phyloP scores from a whole-genome alignment of 2,797 vertebrate genomes.

The Crenuchus spilurus region DNA sequence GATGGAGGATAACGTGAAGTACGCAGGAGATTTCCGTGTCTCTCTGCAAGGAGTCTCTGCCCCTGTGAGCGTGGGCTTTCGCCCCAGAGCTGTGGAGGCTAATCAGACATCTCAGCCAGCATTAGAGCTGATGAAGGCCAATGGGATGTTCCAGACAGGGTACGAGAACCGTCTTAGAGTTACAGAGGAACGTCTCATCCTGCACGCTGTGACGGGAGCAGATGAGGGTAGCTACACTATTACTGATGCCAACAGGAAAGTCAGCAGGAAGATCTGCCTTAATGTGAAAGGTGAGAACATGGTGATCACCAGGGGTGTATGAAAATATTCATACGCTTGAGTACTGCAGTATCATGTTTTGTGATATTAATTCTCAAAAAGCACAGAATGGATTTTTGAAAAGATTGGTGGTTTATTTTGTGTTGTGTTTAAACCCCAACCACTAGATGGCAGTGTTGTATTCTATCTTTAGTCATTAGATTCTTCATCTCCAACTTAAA shows the following conservation, averaged over 20 bases:
- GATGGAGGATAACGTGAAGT: slow-evolving; percentile 68
- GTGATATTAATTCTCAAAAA: too few species aligned
- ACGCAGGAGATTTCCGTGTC: slow-evolving; percentile 70
- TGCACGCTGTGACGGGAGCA: slow-evolving; percentile 63
- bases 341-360: too few species aligned
- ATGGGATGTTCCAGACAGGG: slow-evolving; percentile 18
- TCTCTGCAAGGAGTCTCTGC: slow-evolving; percentile 46
- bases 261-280: slow-evolving; percentile 74
- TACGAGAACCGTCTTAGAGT: slow-evolving; percentile 67
- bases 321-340: too few species aligned
- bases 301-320: background rate
- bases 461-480: too few species aligned
- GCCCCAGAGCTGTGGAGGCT: slow-evolving; percentile 69
- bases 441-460: too few species aligned
- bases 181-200: slow-evolving; percentile 53
- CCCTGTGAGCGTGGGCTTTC: slow-evolving; percentile 72
- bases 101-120: slow-evolving; percentile 71
- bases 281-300: slow-evolving; percentile 77
- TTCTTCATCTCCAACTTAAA: too few species aligned
- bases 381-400: too few species aligned
- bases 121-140: slow-evolving; percentile 59
- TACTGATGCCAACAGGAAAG: slow-evolving; percentile 54
- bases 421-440: too few species aligned
- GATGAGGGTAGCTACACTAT: slow-evolving; percentile 81
- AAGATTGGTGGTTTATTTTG: too few species aligned